phyloP scores from a whole-genome alignment of 2,888 invertebrate species.

The Alentia gelatinosa region DNA sequence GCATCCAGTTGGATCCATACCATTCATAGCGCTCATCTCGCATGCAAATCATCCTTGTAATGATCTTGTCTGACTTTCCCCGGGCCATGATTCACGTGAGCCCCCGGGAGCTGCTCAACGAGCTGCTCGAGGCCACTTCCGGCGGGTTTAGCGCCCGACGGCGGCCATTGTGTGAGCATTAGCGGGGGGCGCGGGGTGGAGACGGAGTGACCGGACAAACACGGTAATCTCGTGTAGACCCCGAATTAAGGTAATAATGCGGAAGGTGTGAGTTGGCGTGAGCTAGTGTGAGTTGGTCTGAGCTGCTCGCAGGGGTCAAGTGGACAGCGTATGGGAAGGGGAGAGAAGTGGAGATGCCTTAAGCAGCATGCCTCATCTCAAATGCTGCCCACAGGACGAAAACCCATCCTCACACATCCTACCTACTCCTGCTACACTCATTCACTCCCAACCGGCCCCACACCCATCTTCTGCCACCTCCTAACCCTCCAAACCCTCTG shows the following conservation, averaged over 20 bases:
- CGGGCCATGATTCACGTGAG: background rate
- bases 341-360: background rate
- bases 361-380: background rate
- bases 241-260: slow-evolving; percentile 2
- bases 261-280: slow-evolving; percentile 3
- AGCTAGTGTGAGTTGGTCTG: background rate
- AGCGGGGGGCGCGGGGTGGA: background rate
- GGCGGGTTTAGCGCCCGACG: background rate
- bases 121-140: background rate
- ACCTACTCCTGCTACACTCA: background rate
- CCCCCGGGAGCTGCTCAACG: background rate
- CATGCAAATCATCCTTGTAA: slow-evolving; percentile 28
- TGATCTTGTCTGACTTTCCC: slow-evolving; percentile 24
- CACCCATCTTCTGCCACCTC: background rate
- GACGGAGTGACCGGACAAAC: background rate
- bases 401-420: background rate
- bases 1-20: background rate
- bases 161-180: slow-evolving; percentile 6
- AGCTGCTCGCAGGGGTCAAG: background rate
- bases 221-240: slow-evolving; percentile 14
- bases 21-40: background rate
- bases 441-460: background rate
- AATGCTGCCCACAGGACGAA: background rate
- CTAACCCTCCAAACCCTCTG: background rate
- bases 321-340: background rate